These are phyloP conservation scores for Stratiomys singularior DNA, from an alignment of 2,888 invertebrate species.

Conservation along the genomic window DNA sequence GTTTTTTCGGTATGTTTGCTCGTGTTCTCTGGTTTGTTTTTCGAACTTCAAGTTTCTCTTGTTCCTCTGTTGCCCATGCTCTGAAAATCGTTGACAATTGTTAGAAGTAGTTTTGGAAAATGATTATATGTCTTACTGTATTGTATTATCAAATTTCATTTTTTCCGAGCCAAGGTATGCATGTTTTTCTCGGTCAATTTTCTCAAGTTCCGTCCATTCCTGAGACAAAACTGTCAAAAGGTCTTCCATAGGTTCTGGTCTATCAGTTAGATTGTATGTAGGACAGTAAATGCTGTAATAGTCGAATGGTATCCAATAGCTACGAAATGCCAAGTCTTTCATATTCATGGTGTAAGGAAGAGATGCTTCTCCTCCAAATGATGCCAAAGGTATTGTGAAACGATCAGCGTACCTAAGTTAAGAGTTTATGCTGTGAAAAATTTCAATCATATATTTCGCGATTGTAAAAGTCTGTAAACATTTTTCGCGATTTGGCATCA, in stretches of 20 bases:
- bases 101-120: not conserved
- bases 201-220: constrained; percentile 4
- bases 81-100: not conserved
- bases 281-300: constrained; percentile 19
- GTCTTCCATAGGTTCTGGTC: not conserved
- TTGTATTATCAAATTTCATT: not conserved
- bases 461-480: too few relatives aligned
- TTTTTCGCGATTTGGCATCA: too few relatives aligned
- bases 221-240: not conserved
- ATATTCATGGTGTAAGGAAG: not conserved
- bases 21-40: not conserved
- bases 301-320: constrained; percentile 10
- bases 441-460: too few relatives aligned
- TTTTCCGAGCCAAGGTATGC: not conserved
- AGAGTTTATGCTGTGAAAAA: too few relatives aligned
- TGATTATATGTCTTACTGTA: not conserved
- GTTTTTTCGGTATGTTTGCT: not conserved
- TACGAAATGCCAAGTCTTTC: constrained; percentile 14
- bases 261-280: not conserved
- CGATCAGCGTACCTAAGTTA: not conserved
- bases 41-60: not conserved
- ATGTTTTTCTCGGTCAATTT: not conserved
- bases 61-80: not conserved
- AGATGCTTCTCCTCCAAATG: constrained; percentile 26
- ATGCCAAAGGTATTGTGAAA: constrained; percentile 8